phyloP scores from a whole-genome alignment of 2,888 invertebrate species.

The Agriopis marginaria region DNA sequence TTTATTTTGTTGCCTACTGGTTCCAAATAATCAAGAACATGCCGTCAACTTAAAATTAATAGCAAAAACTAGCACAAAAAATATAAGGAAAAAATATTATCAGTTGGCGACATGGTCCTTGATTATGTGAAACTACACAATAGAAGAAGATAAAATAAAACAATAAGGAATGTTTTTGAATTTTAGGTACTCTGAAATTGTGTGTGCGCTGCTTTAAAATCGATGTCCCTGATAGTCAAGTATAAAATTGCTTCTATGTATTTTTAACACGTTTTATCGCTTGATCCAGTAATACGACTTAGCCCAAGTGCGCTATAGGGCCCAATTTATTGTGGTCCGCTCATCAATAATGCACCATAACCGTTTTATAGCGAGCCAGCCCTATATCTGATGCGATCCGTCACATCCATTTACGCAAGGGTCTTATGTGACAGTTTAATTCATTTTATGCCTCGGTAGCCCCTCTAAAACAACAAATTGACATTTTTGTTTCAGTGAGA shows the following conservation, averaged over 20 bases:
- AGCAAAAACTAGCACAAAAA: too few relatives aligned
- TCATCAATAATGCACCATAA: constrained; percentile 38
- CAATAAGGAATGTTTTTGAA: too few relatives aligned
- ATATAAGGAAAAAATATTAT: too few relatives aligned
- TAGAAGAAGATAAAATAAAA: too few relatives aligned
- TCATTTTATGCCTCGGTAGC: constrained; percentile 32
- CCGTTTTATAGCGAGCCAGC: constrained; percentile 32
- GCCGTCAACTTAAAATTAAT: too few relatives aligned
- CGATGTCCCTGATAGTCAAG: constrained; percentile 2
- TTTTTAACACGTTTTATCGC: constrained; percentile 32
- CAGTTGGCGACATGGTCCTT: not conserved
- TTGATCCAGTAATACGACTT: constrained; percentile 28
- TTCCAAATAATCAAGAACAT: too few relatives aligned
- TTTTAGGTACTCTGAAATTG: too few relatives aligned
- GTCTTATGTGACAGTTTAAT: constrained; percentile 37
- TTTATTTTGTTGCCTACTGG: too few relatives aligned
- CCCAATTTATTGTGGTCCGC: constrained; percentile 36
- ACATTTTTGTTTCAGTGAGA: constrained; percentile 88
- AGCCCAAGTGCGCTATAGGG: constrained; percentile 32
- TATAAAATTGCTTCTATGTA: constrained; percentile 20
- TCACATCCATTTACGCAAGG: constrained; percentile 33
- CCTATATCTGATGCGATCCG: constrained; percentile 35
- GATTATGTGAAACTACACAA: not conserved
- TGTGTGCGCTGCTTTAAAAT: not conserved
- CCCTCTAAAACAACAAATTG: constrained; percentile 30